Base-by-base conservation (phyloP, 1,140 invertebrate species). In the Pseudomyrmex flavicornis region DNA sequence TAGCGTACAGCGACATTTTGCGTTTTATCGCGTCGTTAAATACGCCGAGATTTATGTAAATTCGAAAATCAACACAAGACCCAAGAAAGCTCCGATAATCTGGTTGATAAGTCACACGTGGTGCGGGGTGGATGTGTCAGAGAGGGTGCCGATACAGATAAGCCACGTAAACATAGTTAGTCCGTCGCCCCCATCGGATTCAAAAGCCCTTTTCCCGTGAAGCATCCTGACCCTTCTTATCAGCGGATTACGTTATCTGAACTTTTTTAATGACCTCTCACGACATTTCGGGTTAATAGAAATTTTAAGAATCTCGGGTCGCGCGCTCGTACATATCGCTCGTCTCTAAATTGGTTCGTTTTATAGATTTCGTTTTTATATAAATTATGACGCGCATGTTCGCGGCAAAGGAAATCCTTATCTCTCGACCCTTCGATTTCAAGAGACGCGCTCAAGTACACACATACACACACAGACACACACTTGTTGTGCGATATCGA, bases 11-110 rank as follows among this genome's bases (percentile, higher is more conserved):
- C 44, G 44, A 69, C n/a, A n/a, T 56, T 12, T 58, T 15, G 48
- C 65, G 54, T 59, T 62, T 65, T 72, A 72, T 70, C 35, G 35
- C 44, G 8, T 65, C 17, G 46, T 70, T 77, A 73, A 86, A 56
- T 46, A n/a, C 22, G 9, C 9, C 59, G 61, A 75, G 84, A 88
- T 85, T 89, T 77, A 89, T 87, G 84, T 85, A 89, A 90, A 90
- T 86, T 85, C 82, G 54, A 56, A 70, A 80, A 79, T 89, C 75
- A 88, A 89, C 82, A 63, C 1, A 46, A 59, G 13, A 66, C 35
- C 63, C 85, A 80, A 88, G 87, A 89, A 91, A 85, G 79, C 75
- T 73, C 35, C 58, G 74, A 90, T 89, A 90, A 90, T 91, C 88
- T 86, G 66, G 35, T 15, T 62, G 90, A 91, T 90, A 87, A 87